Evolutionary conservation across 2,797 vertebrate species (phyloP).

Genomic region (Acrossocheilus fasciatus): DNA sequence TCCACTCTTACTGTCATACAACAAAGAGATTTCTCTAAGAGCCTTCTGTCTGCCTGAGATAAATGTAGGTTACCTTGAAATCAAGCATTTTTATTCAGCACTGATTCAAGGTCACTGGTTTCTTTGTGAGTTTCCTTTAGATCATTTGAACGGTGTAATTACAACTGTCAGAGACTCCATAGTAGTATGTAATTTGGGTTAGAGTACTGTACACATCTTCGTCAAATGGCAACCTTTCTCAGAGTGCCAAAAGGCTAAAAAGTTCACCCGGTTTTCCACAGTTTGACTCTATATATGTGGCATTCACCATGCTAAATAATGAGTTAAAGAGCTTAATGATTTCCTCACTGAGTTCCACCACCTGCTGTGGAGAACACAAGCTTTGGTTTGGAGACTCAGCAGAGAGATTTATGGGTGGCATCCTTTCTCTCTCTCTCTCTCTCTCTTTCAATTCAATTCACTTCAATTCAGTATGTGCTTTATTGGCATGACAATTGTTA

Average conservation of each 20-base stretch:
- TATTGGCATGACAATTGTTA: too few relatives aligned
- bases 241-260: constrained; percentile 72
- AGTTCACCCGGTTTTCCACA: constrained; percentile 72
- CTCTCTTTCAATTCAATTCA: not conserved
- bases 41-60: constrained; percentile 37
- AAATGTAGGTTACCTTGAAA: constrained; percentile 62
- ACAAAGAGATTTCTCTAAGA: constrained; percentile 18
- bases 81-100: constrained; percentile 58
- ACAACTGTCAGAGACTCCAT: constrained; percentile 74
- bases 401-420: constrained; percentile 21
- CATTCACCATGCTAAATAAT: constrained; percentile 45
- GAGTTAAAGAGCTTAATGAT: constrained; percentile 52
- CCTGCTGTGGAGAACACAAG: constrained; percentile 53
- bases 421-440: not conserved
- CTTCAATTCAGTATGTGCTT: too few relatives aligned
- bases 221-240: constrained; percentile 73
- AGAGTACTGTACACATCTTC: constrained; percentile 68
- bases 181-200: constrained; percentile 79
- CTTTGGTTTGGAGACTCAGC: not conserved
- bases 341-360: constrained; percentile 37
- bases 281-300: constrained; percentile 59
- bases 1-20: constrained; percentile 14
- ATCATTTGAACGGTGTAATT: constrained; percentile 79
- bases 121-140: constrained; percentile 70
- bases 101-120: constrained; percentile 68